Evolutionary conservation across 2,113 vertebrate genomes (phyloP), one percentile per base, ranked within the genome.

Genomic region (Manacus vitellinus): DNA sequence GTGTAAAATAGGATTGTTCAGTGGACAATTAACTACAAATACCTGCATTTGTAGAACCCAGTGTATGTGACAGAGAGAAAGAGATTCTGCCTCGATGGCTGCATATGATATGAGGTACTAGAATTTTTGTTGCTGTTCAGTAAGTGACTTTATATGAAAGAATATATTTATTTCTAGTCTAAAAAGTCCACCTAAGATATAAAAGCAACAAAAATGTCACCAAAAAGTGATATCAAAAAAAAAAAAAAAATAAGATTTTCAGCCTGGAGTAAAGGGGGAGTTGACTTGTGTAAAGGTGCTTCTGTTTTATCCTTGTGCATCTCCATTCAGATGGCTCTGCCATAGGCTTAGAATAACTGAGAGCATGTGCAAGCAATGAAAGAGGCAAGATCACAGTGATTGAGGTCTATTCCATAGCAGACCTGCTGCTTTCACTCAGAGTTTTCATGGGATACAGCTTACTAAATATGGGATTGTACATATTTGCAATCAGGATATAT

Each of bases 351-450:
- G 52, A 72, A 25, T 62, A 62, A 28, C 49, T 58, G 70, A 71
- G 78, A 72, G 17, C 62, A 52, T 13, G 37, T 30, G 44, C 31
- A 84, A 31, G 31, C 13, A 82, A 24, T 55, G 21, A 55, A 67
- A 78, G 27, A 75, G 52, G 27, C 46, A 52, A 67, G 31, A 72
- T 56, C 66, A 37, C 41, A 3, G 0, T 25, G 31, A 41, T 0
- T 73, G 47, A 49, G 66, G 43, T 55, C 85, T 79, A 44, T 80
- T 66, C 43, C 41, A 51, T 1, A 25, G 51, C 37, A 80, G n/a
- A 46, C 25, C 62, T 73, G 8, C 28, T 4, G 9, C 35, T 74
- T 94, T 83, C 0, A 0, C 25, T 88, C 0, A 5, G 33, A 56
- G 8, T 91, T 74, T 74, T 81, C 35, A 58, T 25, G 76, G 28